Conservation (phyloP, 2,113 vertebrate genomes). For the Crotophaga sulcirostris region DNA sequence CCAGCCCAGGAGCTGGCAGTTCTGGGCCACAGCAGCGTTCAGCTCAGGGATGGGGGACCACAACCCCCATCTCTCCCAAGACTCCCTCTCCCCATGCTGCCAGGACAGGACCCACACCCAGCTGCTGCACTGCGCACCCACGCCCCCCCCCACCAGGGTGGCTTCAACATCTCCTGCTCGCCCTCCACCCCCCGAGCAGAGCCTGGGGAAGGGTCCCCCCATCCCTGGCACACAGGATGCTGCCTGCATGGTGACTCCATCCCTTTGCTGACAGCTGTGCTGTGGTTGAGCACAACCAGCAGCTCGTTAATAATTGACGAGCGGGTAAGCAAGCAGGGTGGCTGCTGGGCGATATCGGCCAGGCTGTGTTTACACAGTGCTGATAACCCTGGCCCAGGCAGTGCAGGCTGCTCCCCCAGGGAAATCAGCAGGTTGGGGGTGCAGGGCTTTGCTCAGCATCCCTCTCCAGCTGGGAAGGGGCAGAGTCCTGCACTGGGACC, state of each 20-base stretch:
- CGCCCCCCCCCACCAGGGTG: no score
- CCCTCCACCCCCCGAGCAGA: not conserved
- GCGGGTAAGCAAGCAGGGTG: not conserved
- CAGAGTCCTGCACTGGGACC: accelerated
- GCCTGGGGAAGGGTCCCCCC: not conserved
- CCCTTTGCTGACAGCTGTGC: not conserved
- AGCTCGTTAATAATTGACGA: not conserved
- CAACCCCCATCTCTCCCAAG: not conserved
- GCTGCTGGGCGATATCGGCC: not conserved
- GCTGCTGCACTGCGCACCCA: no score
- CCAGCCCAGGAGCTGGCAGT: not conserved
- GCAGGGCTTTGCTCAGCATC: not conserved
- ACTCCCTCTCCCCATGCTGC: not conserved
- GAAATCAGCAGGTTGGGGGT: accelerated
- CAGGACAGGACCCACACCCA: not conserved
- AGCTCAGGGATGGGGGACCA: not conserved
- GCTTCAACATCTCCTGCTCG: no score
- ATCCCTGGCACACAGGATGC: not conserved
- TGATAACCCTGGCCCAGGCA: not conserved
- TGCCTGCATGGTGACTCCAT: not conserved
- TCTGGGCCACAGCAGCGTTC: not conserved
- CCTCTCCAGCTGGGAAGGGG: not conserved
- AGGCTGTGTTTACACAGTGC: not conserved
- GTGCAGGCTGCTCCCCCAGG: not conserved
- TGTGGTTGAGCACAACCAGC: accelerated